Base-by-base conservation (phyloP, 2,888 invertebrate species). In the Muschampia plurimacula region DNA sequence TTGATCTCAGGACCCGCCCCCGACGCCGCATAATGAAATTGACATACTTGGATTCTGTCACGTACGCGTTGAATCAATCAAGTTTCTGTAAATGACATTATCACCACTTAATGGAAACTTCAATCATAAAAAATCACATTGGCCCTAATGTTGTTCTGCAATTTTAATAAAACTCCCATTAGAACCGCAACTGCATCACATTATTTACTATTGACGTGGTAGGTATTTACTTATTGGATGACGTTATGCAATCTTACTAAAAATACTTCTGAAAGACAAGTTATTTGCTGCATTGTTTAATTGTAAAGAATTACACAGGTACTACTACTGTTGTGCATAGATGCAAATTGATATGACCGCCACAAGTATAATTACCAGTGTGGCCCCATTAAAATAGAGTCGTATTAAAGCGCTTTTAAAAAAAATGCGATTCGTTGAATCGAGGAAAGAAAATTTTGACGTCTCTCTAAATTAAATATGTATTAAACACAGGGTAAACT, bases 31-130 rank as follows among this genome's bases (percentile, higher is more conserved):
- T 85, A 79, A 57, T 57, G 57, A 57, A 76, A 68, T 68, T 88
- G 90, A 90, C 90, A 89, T 86, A 90, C 82, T 89, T 91, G 80
- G 69, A 72, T 83, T 80, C 80, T 81, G 91, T 91, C 92, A 92
- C 91, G 92, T 91, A 92, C 84, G 86, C 89, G 79, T 75, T 60
- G 74, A 77, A 77, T 76, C 81, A 85, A 84, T 82, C 79, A 76
- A 76, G 52, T 83, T 79, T 79, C 76, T 77, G 75, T 79, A 82
- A 82, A 82, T 84, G 84, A 81, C 77, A 79, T 80, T 80, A 84
- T 83, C 77, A 76, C 74, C 60, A 49, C 69, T 76, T 89, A 91
- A 91, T 90, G 84, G 76, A 84, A 85, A 75, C 82, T 82, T 76
- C 80, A 77, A 89, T 92, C 79, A 87, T 79, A 79, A 84, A 80